phyloP scores from a whole-genome alignment of 2,113 vertebrate species.

The Tamias sibiricus region DNA sequence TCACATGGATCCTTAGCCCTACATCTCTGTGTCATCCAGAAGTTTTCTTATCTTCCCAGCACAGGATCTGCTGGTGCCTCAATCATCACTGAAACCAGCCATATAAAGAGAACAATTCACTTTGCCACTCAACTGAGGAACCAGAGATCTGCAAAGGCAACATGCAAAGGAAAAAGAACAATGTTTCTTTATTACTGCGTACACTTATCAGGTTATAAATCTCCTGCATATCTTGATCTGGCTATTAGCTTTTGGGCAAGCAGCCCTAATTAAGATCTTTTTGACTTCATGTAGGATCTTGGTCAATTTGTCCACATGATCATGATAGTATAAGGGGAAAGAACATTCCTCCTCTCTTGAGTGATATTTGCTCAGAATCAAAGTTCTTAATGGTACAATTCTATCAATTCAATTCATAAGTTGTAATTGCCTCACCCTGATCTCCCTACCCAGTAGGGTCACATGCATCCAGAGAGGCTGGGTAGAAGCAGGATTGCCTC shows the following conservation, averaged over 20 bases:
- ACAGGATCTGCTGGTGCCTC: neutral
- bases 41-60: neutral
- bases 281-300: neutral
- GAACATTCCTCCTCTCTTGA: neutral
- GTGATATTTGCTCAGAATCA: neutral
- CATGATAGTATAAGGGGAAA: neutral
- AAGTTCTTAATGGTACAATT: neutral
- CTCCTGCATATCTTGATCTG: neutral
- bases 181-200: neutral
- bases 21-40: neutral
- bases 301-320: neutral
- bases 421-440: neutral
- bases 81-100: neutral
- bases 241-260: neutral
- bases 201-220: neutral
- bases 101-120: neutral
- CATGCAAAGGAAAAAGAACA: neutral
- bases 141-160: neutral
- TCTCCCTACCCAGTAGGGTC: neutral
- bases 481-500: neutral
- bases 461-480: neutral
- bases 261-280: neutral
- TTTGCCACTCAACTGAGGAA: neutral
- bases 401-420: neutral
- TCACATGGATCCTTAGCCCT: neutral